phyloP scores from a whole-genome alignment of 2,797 vertebrate genomes.

The Chiloscyllium punctatum region DNA sequence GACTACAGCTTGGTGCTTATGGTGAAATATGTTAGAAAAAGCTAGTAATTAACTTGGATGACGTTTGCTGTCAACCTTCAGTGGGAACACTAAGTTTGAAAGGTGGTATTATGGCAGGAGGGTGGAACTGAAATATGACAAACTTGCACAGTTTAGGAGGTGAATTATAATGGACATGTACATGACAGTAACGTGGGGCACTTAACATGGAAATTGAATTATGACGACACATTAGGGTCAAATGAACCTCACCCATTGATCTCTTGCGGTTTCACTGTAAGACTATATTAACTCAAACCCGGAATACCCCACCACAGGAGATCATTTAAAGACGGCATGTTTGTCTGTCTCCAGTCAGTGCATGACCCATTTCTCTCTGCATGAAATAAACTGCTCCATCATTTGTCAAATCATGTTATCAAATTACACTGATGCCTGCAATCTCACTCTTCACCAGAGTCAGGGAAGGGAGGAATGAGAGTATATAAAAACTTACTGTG shows the following conservation, averaged over 20 bases:
- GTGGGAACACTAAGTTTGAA: background rate
- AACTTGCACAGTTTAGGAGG: background rate
- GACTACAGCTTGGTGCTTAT: background rate
- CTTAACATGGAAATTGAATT: background rate
- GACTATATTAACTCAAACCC: background rate
- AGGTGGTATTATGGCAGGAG: background rate
- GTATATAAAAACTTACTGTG: too few species aligned
- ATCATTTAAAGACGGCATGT: background rate
- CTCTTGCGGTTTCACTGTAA: background rate
- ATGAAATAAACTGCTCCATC: background rate
- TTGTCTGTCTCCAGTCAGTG: background rate
- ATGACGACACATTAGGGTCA: background rate
- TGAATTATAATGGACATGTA: background rate
- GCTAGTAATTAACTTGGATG: background rate
- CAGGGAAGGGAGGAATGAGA: background rate
- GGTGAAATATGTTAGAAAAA: background rate
- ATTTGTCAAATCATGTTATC: background rate
- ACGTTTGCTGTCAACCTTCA: background rate
- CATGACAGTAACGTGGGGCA: background rate
- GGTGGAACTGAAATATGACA: background rate
- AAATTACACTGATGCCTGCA: background rate
- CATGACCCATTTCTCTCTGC: background rate
- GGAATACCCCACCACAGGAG: background rate
- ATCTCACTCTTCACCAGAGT: background rate
- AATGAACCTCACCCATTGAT: background rate